Evolutionary conservation across 1,140 invertebrate species (phyloP), one percentile per base, ranked within the genome.

Genomic region (Telenomus remus): DNA sequence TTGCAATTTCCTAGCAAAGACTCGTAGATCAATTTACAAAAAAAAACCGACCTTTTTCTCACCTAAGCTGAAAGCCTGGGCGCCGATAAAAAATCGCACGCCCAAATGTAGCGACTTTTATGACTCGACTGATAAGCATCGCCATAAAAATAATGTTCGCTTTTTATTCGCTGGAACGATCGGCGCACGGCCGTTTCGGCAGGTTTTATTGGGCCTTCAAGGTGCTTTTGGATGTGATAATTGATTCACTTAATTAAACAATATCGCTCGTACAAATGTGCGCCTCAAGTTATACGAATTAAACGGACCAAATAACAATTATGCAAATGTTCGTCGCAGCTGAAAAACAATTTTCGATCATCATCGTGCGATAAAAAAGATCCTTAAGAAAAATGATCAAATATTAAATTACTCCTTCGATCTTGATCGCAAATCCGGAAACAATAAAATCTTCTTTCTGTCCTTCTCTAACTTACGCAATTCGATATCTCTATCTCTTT

Each of bases 331-430:
- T 4, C 8, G 11, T 1, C 34, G 49, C 9, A 15, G 5, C 13
- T 37, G 11, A 44, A 37, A 39, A 37, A 51, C 12, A 16, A 50
- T 15, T 39, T 51, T 37, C 15, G 10, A 50, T 11, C 46, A 27
- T 50, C 50, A 60, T 50, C 12, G 37, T 15, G 51, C 49, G 51
- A 61, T 51, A 37, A 43, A 51, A 61, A 44, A n/a, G 39, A 51
- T 48, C 59, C 59, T 13, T 15, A 11, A 61, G 55, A 54, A 37
- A 53, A 51, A 68, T 68, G 46, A 1, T 27, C 19, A 27, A n/a
- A n/a, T n/a, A n/a, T n/a, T n/a, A n/a, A n/a, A n/a, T n/a, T n/a
- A n/a, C n/a, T n/a, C n/a, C n/a, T n/a, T n/a, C n/a, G n/a, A n/a
- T n/a, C n/a, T n/a, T n/a, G n/a, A n/a, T n/a, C n/a, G n/a, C n/a